A percentile compares a stretch with the other conserved stretches of the same genome.
These are phyloP conservation scores for Cetonia aurata DNA, from an alignment of 2,888 invertebrate species.

Conservation along the genomic window DNA sequence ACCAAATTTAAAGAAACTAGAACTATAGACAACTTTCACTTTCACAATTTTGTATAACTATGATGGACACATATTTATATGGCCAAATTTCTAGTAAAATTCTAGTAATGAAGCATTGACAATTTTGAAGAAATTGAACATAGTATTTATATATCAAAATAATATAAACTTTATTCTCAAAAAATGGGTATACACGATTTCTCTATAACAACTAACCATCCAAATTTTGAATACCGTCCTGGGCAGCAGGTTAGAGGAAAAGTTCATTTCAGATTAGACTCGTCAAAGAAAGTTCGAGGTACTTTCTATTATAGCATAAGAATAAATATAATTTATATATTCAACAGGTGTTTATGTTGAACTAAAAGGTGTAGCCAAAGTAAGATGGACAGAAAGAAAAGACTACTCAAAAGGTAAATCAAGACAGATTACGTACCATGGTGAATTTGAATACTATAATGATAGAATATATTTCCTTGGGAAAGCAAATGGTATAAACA, in stretches of 20 bases:
- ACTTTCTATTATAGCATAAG: not conserved
- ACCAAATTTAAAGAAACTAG: too few species aligned
- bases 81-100: too few species aligned
- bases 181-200: conserved; percentile 2
- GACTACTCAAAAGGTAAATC: too few species aligned
- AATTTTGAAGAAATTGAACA: too few species aligned
- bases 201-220: conserved; percentile 9
- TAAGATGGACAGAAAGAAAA: not conserved
- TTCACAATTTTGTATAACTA: too few species aligned
- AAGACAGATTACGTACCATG: not conserved
- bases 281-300: conserved; percentile 2
- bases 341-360: conserved; percentile 10
- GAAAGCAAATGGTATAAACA: too few species aligned
- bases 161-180: too few species aligned
- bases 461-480: not conserved
- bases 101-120: too few species aligned
- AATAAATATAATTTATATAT: not conserved
- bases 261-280: conserved; percentile 6
- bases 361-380: not conserved
- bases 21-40: too few species aligned
- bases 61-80: too few species aligned
- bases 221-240: not conserved
- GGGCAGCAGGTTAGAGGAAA: conserved; percentile 18
- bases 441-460: not conserved
- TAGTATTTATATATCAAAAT: too few species aligned